phyloP scores from a whole-genome alignment of 2,888 invertebrate genomes.

The Spisula solida region DNA sequence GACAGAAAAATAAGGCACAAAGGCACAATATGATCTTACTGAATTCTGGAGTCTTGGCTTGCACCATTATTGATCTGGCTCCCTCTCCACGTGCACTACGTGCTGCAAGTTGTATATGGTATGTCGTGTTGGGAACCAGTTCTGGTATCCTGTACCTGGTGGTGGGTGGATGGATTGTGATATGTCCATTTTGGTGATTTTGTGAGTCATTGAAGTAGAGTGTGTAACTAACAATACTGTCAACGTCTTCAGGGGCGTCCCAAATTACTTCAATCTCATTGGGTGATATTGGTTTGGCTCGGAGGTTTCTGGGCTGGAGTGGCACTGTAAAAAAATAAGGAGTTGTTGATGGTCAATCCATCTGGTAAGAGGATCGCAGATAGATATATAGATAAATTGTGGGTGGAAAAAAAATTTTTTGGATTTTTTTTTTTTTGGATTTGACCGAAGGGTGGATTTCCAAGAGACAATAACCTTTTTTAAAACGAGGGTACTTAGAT shows the following conservation, averaged over 20 bases:
- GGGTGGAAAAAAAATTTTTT: neutral
- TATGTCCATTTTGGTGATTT: slow-evolving; percentile 81
- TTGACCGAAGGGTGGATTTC: neutral
- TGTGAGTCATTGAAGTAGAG: slow-evolving; percentile 94
- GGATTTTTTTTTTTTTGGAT: too few relatives aligned
- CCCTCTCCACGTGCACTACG: slow-evolving; percentile 96
- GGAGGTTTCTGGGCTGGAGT: slow-evolving; percentile 96
- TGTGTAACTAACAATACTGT: slow-evolving; percentile 97
- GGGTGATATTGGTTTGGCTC: slow-evolving; percentile 90
- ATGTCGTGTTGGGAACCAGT: slow-evolving; percentile 97
- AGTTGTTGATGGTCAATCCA: neutral
- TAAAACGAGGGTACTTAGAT: neutral
- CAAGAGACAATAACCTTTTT: neutral
- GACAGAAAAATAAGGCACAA: neutral
- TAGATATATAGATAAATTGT: neutral
- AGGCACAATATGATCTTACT: slow-evolving; percentile 91
- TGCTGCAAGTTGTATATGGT: slow-evolving; percentile 98
- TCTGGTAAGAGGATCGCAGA: neutral
- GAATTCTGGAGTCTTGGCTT: slow-evolving; percentile 98
- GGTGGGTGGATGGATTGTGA: slow-evolving; percentile 82
- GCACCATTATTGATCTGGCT: slow-evolving; percentile 97
- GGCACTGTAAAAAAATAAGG: slow-evolving; percentile 91
- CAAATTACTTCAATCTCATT: slow-evolving; percentile 96
- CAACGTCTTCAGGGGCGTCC: slow-evolving; percentile 94
- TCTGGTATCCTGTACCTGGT: slow-evolving; percentile 93